Evolutionary conservation across 2,797 vertebrate genomes (phyloP).

Genomic region (Synaphobranchus kaupii): DNA sequence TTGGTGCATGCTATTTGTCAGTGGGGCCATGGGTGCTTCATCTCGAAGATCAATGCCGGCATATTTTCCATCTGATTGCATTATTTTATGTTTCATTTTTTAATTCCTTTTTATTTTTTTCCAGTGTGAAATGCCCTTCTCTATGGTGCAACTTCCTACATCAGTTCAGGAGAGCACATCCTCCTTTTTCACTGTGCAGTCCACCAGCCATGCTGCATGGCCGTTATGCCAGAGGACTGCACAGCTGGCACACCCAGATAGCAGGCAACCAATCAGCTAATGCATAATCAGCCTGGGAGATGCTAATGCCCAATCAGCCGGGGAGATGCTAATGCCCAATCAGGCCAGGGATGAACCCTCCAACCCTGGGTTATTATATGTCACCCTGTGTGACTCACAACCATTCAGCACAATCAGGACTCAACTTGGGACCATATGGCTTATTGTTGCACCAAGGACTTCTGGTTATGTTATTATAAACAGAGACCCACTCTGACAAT

Average conservation of each 20-base stretch:
- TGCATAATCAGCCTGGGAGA: not conserved
- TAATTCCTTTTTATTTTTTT: not conserved
- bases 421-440: not conserved
- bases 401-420: not conserved
- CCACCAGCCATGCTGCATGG: not conserved
- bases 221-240: not conserved
- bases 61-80: no score
- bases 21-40: not conserved
- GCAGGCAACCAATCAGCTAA: not conserved
- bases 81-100: not conserved
- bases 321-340: not conserved
- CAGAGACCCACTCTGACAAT: not conserved
- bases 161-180: not conserved
- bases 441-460: not conserved
- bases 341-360: not conserved
- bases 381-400: not conserved
- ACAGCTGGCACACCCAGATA: not conserved
- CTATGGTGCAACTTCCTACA: not conserved
- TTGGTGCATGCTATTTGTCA: no score
- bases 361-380: not conserved
- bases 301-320: not conserved
- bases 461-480: not conserved
- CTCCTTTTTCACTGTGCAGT: not conserved
- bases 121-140: not conserved
- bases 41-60: not conserved